Evolutionary conservation across 1,140 invertebrate species (phyloP), one percentile per base, ranked within the genome.

Genomic region (Thaumatotibia leucotreta): DNA sequence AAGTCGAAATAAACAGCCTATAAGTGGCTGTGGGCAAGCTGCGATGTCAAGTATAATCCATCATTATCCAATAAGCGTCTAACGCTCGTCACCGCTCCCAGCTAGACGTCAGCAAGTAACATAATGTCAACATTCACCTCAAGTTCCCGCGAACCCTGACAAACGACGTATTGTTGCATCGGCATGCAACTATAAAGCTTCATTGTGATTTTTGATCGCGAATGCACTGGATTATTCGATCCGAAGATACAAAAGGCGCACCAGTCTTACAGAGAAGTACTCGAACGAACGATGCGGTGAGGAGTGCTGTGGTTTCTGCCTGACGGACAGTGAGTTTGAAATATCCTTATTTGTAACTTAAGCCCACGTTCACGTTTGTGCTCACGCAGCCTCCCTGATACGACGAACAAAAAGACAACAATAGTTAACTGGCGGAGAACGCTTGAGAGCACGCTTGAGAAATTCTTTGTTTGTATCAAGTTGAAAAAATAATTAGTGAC

Each of bases 111-210:
- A 62, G 61, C 61, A 22, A 11, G 31, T 32, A 31, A 23, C 58
- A 62, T 62, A 74, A 71, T 74, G 69, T 70, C 70, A 72, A 74
- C 72, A 73, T 70, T 69, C 66, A 70, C 69, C 65, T 74, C 69
- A 65, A 45, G 67, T 72, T 79, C 74, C 71, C 75, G 69, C 79
- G 80, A 84, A 82, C 80, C 83, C 75, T 82, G 80, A 84, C 82
- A 77, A 85, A 86, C 77, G 83, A 83, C 70, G 73, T 67, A 86
- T 86, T 86, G 83, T 88, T 80, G 39, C 23, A 73, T 69, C 76
- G 73, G 76, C 83, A 80, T 83, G 77, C 72, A 80, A 73, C 66
- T 76, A 76, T 83, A 81, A 84, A 84, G 63, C 79, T 80, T 84
- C 74, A 75, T 77, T 75, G 75, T 79, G 75, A 78, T 75, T 77